These are phyloP conservation scores for Odontomachus brunneus DNA, from an alignment of 1,140 invertebrate species.

Conservation along the genomic window DNA sequence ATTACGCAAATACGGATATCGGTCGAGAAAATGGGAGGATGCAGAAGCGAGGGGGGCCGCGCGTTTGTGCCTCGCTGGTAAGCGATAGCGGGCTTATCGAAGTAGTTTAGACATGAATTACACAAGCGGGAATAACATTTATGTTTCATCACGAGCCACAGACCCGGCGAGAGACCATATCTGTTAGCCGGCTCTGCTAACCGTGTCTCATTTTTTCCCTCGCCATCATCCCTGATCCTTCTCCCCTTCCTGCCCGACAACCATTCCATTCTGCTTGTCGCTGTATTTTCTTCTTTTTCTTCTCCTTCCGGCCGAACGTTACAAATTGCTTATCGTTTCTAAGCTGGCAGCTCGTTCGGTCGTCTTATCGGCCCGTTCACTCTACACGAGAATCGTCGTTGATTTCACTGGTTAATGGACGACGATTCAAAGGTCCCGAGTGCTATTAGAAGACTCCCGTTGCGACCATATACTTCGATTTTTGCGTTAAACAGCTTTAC, in stretches of 20 bases:
- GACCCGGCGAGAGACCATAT: slow-evolving; percentile 53
- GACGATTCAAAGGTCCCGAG: background rate
- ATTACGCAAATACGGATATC: slow-evolving; percentile 73
- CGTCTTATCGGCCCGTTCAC: slow-evolving; percentile 78
- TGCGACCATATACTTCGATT: background rate
- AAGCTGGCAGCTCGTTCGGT: slow-evolving; percentile 74
- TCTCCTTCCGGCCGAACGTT: slow-evolving; percentile 69
- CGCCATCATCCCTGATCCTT: slow-evolving; percentile 31
- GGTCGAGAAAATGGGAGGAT: slow-evolving; percentile 37
- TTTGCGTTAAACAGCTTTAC: no score
- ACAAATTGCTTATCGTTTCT: slow-evolving; percentile 84
- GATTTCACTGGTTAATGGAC: slow-evolving; percentile 69
- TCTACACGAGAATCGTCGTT: slow-evolving; percentile 60
- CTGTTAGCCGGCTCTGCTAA: slow-evolving; percentile 49
- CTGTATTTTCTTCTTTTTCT: slow-evolving; percentile 33
- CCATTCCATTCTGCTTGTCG: slow-evolving; percentile 13
- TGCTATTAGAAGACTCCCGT: background rate
- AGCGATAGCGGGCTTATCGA: slow-evolving; percentile 77
- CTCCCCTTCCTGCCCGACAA: slow-evolving; percentile 32
- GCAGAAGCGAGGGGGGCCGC: slow-evolving; percentile 7
- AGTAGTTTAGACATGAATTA: slow-evolving; percentile 79
- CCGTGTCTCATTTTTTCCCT: slow-evolving; percentile 55
- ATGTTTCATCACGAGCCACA: slow-evolving; percentile 69
- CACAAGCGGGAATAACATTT: slow-evolving; percentile 75
- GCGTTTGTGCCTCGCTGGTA: slow-evolving; percentile 75